Base-by-base conservation (phyloP, 2,113 vertebrate species). In the Diphyllodes magnificus region DNA sequence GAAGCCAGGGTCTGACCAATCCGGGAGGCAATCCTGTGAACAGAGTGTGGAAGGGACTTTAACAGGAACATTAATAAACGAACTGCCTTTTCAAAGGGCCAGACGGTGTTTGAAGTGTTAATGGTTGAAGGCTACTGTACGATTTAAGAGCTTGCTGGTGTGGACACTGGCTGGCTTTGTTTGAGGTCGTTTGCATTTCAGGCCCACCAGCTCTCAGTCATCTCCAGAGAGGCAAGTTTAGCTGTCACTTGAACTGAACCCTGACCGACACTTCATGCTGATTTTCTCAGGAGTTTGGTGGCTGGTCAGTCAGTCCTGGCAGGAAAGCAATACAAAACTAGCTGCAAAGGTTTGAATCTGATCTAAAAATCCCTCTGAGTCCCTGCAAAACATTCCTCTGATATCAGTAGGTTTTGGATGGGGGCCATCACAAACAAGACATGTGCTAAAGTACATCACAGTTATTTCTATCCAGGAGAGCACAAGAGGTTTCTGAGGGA, bases 391-490 rank as follows among this genome's bases (percentile, higher is more conserved):
- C 90, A 85, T 94, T 95, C 78, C 78, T 92, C 66, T 82, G 70
- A 1, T 97, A 95, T 95, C 93, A 95, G 90, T 65, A 90, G 91
- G 70, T 73, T 92, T 97, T 97, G 95, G 95, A 95, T 60, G 27
- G 30, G 19, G 45, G 94, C 93, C 96, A 95, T 65, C 59, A 80
- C 63, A 93, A 95, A 94, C 82, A 95, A 85, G 70, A 79, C 75
- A 78, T 1, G 0, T 76, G 78, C 50, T 92, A 72, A 37, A 89
- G 77, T 85, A 78, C 86, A 88, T 84, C 93, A 86, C 86, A 93
- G 94, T 95, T 95, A 91, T 92, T 96, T 95, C 89, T 95, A 76
- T 79, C 76, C 78, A 90, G 87, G 89, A 94, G 94, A 94, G 84
- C 42, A 92, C 89, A 92, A 63, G 70, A 80, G 63, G 59, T 91